phyloP scores from a whole-genome alignment of 2,888 invertebrate species.

The Charanyca ferruginea region DNA sequence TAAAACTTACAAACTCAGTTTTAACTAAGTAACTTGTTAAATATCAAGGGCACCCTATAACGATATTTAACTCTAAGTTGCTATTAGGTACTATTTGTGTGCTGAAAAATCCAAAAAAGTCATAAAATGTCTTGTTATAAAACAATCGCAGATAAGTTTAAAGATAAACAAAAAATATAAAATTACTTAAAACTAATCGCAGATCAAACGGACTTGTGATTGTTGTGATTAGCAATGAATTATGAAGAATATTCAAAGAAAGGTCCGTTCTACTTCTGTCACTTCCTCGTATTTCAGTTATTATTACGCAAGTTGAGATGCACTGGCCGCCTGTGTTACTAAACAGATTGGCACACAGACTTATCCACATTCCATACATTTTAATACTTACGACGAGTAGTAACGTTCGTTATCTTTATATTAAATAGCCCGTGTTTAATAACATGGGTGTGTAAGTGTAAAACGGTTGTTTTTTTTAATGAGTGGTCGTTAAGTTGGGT shows the following conservation, averaged over 20 bases:
- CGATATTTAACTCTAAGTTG: no score
- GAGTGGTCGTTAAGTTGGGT: background rate
- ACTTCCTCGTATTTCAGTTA: slow-evolving; percentile 76
- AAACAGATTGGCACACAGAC: slow-evolving; percentile 75
- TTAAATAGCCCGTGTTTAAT: slow-evolving; percentile 31
- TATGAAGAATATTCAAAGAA: slow-evolving; percentile 56
- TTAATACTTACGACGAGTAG: slow-evolving; percentile 55
- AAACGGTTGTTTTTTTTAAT: slow-evolving; percentile 31
- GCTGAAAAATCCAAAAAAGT: no score
- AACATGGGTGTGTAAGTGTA: slow-evolving; percentile 8
- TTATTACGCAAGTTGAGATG: slow-evolving; percentile 76
- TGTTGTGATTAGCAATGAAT: slow-evolving; percentile 32
- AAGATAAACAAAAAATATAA: slow-evolving; percentile 3
- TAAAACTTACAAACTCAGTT: no score
- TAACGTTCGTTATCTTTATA: slow-evolving; percentile 38
- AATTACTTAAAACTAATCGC: slow-evolving; percentile 16
- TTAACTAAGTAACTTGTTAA: no score
- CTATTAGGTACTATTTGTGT: no score
- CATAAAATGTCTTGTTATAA: no score
- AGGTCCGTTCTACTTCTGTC: slow-evolving; percentile 63
- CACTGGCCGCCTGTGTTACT: slow-evolving; percentile 73
- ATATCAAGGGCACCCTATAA: no score
- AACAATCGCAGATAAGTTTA: background rate
- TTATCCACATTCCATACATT: slow-evolving; percentile 68
- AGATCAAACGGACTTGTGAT: slow-evolving; percentile 19